Evolutionary conservation across 2,113 vertebrate species (phyloP).

Genomic region (Empidonax alnorum): DNA sequence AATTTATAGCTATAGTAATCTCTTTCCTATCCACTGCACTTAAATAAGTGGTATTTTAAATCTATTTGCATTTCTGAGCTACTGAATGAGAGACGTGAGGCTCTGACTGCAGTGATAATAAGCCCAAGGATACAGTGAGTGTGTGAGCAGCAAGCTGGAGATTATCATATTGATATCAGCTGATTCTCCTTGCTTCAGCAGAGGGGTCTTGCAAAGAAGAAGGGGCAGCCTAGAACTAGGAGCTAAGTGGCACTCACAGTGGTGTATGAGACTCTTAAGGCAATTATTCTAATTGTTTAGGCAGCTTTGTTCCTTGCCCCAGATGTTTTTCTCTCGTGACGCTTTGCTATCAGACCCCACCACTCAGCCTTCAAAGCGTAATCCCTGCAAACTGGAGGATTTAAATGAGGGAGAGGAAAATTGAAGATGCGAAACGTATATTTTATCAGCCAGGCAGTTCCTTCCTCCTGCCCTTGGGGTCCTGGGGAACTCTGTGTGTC

Average conservation of each 20-base stretch:
- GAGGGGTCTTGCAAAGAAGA: neutral
- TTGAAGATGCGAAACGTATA: neutral
- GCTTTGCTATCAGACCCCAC: neutral
- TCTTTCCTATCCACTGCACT: neutral
- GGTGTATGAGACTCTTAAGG: neutral
- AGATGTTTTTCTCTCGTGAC: neutral
- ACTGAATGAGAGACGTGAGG: neutral
- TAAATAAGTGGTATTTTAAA: constrained; percentile 8
- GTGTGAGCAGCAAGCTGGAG: neutral
- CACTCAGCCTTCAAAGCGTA: neutral
- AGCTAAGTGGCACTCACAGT: neutral
- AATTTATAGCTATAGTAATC: constrained; percentile 2
- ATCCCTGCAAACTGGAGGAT: neutral
- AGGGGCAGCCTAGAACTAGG: no score
- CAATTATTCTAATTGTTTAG: neutral
- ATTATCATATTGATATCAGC: neutral
- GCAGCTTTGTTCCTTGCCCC: neutral
- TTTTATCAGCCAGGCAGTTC: neutral
- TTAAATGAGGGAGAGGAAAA: neutral
- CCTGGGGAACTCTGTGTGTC: neutral
- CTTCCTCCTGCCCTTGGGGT: neutral
- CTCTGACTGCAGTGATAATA: neutral
- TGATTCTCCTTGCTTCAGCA: neutral
- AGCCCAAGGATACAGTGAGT: neutral
- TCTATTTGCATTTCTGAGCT: constrained; percentile 16